A percentile compares a stretch with the other conserved stretches of the same genome.
Evolutionary conservation across 2,888 invertebrate species (phyloP).

Genomic region (Graphium colonna): DNA sequence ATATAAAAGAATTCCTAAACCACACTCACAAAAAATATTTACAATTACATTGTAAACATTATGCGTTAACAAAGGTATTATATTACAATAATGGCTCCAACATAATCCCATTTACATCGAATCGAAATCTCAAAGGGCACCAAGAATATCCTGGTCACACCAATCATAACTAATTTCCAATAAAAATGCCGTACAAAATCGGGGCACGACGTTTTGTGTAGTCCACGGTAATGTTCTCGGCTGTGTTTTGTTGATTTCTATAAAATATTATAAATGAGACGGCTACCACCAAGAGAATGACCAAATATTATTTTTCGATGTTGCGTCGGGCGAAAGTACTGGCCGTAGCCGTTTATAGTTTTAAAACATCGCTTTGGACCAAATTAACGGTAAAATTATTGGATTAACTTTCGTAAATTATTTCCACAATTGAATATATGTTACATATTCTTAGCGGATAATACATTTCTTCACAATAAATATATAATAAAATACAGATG

Average conservation of each 20-base stretch:
- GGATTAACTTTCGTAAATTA: too few species aligned
- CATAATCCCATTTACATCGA: slow-evolving; percentile 12
- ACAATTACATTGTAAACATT: slow-evolving; percentile 23
- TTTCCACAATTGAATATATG: too few species aligned
- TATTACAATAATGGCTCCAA: slow-evolving; percentile 16
- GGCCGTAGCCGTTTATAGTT: too few species aligned
- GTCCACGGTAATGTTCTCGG: slow-evolving; percentile 68
- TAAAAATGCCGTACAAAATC: slow-evolving; percentile 60
- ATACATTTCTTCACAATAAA: too few species aligned
- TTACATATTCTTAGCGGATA: too few species aligned
- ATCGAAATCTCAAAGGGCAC: slow-evolving; percentile 14
- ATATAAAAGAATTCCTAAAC: slow-evolving; percentile 2
- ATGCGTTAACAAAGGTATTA: slow-evolving; percentile 21
- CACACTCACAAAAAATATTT: slow-evolving; percentile 7
- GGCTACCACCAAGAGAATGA: slow-evolving; percentile 77
- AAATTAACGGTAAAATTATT: too few species aligned
- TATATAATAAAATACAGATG: too few species aligned
- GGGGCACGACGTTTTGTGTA: slow-evolving; percentile 60
- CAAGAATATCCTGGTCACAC: slow-evolving; percentile 48
- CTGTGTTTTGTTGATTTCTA: slow-evolving; percentile 79
- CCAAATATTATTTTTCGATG: slow-evolving; percentile 65
- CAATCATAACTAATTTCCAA: slow-evolving; percentile 65
- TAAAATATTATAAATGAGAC: slow-evolving; percentile 79
- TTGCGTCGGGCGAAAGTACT: slow-evolving; percentile 43
- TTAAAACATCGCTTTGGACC: too few species aligned